Evolutionary conservation across 1,140 invertebrate species (phyloP).

Genomic region (Hestina assimilis): DNA sequence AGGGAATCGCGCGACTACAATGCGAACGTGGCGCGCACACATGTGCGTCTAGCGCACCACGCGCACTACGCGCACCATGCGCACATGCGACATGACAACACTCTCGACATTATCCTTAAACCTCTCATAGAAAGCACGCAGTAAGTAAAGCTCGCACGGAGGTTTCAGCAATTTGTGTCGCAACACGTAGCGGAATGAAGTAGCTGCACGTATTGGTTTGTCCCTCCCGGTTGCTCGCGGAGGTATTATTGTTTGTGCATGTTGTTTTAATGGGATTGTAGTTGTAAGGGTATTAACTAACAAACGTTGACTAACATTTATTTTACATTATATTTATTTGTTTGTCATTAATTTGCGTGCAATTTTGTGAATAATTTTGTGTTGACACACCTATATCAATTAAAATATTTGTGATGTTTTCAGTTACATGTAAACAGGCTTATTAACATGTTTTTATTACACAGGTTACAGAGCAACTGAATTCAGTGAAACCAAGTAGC

Average conservation of each 20-base stretch:
- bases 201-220: constrained; percentile 65
- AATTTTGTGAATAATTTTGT: constrained; percentile 37
- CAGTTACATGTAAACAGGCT: background rate
- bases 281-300: constrained; percentile 42
- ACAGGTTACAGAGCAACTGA: constrained; percentile 73
- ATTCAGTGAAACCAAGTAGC: constrained; percentile 30
- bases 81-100: constrained; percentile 72
- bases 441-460: constrained; percentile 22
- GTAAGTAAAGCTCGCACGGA: constrained; percentile 66
- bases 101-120: constrained; percentile 78
- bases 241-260: constrained; percentile 43
- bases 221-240: constrained; percentile 43
- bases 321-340: constrained; percentile 25
- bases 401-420: no score
- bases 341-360: constrained; percentile 31
- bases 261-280: constrained; percentile 36
- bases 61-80: constrained; percentile 41
- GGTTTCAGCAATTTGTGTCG: constrained; percentile 48
- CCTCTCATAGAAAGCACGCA: constrained; percentile 79
- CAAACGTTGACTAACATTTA: constrained; percentile 52
- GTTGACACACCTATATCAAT: constrained; percentile 11
- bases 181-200: constrained; percentile 61
- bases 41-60: constrained; percentile 52
- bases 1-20: constrained; percentile 66
- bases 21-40: constrained; percentile 71